phyloP scores from a whole-genome alignment of 2,888 invertebrate genomes.

The Scelioninae gen. 2 region DNA sequence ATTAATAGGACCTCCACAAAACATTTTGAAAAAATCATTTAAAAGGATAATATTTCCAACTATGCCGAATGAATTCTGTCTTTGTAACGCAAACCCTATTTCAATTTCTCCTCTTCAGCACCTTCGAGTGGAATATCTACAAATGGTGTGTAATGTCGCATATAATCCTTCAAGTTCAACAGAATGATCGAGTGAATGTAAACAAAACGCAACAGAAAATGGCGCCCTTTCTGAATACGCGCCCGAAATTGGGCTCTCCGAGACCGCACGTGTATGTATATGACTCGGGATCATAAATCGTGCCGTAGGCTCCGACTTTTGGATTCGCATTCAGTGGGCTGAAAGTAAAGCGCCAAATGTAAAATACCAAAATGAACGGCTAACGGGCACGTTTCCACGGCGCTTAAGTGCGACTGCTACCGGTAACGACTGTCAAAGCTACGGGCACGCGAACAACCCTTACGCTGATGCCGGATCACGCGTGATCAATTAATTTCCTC shows the following conservation, averaged over 20 bases:
- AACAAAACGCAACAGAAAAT: slow-evolving; percentile 48
- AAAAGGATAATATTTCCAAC: too few species aligned
- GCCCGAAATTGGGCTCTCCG: slow-evolving; percentile 13
- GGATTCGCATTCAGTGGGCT: slow-evolving; percentile 55
- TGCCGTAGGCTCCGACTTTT: slow-evolving; percentile 37
- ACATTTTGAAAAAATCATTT: too few species aligned
- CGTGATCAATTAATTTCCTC: slow-evolving; percentile 73
- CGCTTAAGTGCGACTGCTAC: slow-evolving; percentile 65
- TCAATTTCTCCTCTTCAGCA: background rate
- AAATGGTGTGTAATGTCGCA: slow-evolving; percentile 38
- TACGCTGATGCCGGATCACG: slow-evolving; percentile 69
- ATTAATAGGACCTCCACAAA: too few species aligned
- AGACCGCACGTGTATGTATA: slow-evolving; percentile 49
- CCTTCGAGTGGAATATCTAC: background rate
- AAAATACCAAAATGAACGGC: slow-evolving; percentile 54
- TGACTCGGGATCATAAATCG: slow-evolving; percentile 48
- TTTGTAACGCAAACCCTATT: background rate
- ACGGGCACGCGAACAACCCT: slow-evolving; percentile 63
- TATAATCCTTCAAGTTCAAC: slow-evolving; percentile 26
- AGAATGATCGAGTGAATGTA: slow-evolving; percentile 29
- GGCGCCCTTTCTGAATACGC: slow-evolving; percentile 13
- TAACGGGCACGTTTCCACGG: slow-evolving; percentile 68
- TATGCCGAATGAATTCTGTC: background rate
- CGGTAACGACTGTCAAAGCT: slow-evolving; percentile 51
- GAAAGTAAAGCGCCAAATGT: slow-evolving; percentile 52